Evolutionary conservation across 2,888 invertebrate species (phyloP).

Genomic region (Hirtodrosophila histrioides): DNA sequence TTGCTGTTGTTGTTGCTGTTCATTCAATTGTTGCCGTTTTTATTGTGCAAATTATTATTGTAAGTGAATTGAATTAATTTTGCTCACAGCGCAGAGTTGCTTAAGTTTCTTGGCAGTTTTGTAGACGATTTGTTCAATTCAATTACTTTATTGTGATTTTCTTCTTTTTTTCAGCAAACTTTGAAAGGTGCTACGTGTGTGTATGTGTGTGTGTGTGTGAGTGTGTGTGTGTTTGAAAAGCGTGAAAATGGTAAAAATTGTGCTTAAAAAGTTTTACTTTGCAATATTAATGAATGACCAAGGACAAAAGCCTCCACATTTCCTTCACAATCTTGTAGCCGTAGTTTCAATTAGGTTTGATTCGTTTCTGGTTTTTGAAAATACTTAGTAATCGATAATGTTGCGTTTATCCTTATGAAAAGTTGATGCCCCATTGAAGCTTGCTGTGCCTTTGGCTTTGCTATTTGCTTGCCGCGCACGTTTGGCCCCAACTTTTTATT

Average conservation of each 20-base stretch:
- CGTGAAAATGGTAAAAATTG: slow-evolving; percentile 49
- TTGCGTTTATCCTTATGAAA: slow-evolving; percentile 35
- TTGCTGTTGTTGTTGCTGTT: slow-evolving; percentile 28
- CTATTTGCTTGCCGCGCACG: slow-evolving; percentile 62
- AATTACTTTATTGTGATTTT: slow-evolving; percentile 73
- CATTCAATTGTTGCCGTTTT: slow-evolving; percentile 71
- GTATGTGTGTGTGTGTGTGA: slow-evolving; percentile 1
- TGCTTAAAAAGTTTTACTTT: slow-evolving; percentile 27
- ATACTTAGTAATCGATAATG: slow-evolving; percentile 51
- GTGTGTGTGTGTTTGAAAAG: slow-evolving; percentile 26
- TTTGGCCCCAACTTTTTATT: slow-evolving; percentile 63
- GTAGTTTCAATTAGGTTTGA: slow-evolving; percentile 50
- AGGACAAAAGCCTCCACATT: background rate
- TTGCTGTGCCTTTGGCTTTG: slow-evolving; percentile 1
- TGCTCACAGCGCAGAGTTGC: slow-evolving; percentile 39
- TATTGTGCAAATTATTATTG: slow-evolving; percentile 80
- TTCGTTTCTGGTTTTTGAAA: slow-evolving; percentile 20
- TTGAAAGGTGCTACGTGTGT: background rate
- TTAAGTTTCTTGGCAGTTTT: slow-evolving; percentile 38
- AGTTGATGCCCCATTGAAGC: slow-evolving; percentile 13
- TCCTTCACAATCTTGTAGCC: background rate
- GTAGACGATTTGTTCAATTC: slow-evolving; percentile 75
- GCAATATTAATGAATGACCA: slow-evolving; percentile 14
- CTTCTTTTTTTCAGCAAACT: slow-evolving; percentile 32
- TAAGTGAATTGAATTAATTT: slow-evolving; percentile 78